phyloP scores from a whole-genome alignment of 1,140 invertebrate species.

The Zaprionus nigranus region DNA sequence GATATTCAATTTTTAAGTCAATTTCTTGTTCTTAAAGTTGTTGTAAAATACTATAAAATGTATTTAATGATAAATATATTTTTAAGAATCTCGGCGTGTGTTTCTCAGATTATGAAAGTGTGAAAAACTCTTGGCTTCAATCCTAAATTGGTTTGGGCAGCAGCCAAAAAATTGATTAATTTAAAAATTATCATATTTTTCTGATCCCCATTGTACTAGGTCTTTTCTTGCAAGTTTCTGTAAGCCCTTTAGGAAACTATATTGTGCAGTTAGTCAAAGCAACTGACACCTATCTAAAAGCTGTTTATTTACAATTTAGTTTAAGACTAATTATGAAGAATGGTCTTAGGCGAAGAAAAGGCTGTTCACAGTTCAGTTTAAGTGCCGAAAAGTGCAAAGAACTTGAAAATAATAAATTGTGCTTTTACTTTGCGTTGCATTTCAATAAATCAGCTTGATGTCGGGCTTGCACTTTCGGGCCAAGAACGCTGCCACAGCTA shows the following conservation, averaged over 20 bases:
- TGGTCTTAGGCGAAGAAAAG: background rate
- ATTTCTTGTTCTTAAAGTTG: too few species aligned
- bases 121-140: too few species aligned
- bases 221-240: background rate
- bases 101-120: too few species aligned
- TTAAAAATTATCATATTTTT: background rate
- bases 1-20: too few species aligned
- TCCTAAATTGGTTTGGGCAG: too few species aligned
- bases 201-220: background rate
- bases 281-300: background rate
- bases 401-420: background rate
- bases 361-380: background rate
- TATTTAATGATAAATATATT: too few species aligned
- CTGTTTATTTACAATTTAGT: background rate
- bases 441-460: conserved; percentile 37
- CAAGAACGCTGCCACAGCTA: background rate
- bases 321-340: conserved; percentile 39
- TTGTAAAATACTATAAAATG: too few species aligned
- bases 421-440: background rate
- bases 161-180: too few species aligned
- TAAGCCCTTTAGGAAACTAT: background rate
- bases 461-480: background rate
- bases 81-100: too few species aligned
- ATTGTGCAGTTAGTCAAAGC: background rate
- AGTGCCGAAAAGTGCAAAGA: background rate